A percentile compares a stretch with the other conserved stretches of the same genome.
These are phyloP conservation scores for Megatriorchis doriae DNA, from an alignment of 2,113 vertebrate genomes.

Conservation along the genomic window DNA sequence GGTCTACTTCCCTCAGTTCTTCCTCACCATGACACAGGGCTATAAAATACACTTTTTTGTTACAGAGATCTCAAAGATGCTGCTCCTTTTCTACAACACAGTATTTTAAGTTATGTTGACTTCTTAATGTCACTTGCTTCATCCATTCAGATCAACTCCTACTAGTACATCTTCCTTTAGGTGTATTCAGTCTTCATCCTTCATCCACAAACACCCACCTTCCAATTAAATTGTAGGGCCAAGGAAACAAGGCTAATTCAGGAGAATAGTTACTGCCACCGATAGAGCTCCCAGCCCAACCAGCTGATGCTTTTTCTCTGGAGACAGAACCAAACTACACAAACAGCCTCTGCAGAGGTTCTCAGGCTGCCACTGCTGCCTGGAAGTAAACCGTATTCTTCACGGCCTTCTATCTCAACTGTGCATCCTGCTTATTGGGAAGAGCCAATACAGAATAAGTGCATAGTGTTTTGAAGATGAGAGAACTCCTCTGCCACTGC, in stretches of 20 bases:
- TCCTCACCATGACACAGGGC: background rate
- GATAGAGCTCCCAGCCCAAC: background rate
- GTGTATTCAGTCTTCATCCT: background rate
- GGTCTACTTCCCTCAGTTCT: background rate
- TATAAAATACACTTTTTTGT: background rate
- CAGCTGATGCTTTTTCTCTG: constrained; percentile 4
- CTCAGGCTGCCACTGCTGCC: background rate
- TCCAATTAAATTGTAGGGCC: background rate
- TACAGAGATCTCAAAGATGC: background rate
- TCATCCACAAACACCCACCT: background rate
- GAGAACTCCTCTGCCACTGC: background rate
- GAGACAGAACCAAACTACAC: background rate
- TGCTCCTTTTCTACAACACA: background rate
- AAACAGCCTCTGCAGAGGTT: constrained; percentile 3
- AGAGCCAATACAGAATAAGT: background rate
- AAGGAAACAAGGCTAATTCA: background rate
- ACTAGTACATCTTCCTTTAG: background rate
- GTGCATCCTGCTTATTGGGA: background rate
- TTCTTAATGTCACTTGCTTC: background rate
- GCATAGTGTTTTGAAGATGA: background rate
- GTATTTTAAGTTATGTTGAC: background rate
- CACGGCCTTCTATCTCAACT: background rate
- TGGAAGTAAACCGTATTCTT: background rate
- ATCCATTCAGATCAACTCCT: background rate
- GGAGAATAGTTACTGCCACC: background rate